A percentile compares a stretch with the other conserved stretches of the same genome.
Evolutionary conservation across 1,140 invertebrate genomes (phyloP).

Genomic region (Akabosia matsudoensis): DNA sequence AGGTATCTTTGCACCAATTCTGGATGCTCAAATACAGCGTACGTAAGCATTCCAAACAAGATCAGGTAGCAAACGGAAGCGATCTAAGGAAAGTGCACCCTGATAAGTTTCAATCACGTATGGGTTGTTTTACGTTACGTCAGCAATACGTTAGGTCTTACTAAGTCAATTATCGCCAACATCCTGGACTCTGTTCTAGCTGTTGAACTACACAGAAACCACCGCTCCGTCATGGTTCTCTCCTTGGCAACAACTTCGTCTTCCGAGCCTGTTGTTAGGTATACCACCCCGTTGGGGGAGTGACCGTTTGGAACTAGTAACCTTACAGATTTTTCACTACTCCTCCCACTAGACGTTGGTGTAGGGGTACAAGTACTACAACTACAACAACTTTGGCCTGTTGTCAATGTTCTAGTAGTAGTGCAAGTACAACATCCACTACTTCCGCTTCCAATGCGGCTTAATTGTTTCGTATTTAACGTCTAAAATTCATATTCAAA

Average conservation of each 20-base stretch:
- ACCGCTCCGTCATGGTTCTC: constrained; percentile 14
- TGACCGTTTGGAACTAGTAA: not conserved
- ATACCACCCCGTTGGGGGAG: too few relatives aligned
- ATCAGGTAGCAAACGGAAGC: constrained; percentile 25
- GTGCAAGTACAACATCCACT: not conserved
- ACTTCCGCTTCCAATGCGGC: constrained; percentile 14
- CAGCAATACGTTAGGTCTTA: not conserved
- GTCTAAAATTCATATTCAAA: not conserved
- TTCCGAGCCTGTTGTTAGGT: too few relatives aligned
- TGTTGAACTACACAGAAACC: constrained; percentile 18
- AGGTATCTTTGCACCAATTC: constrained; percentile 23
- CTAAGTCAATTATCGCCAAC: constrained; percentile 30
- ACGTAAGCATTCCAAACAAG: constrained; percentile 14
- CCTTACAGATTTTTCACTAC: not conserved
- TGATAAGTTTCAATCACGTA: too few relatives aligned
- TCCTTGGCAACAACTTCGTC: too few relatives aligned
- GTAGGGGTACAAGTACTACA: not conserved
- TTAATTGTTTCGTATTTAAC: constrained; percentile 7
- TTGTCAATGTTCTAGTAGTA: not conserved
- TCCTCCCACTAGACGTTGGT: not conserved
- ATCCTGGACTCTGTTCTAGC: constrained; percentile 30
- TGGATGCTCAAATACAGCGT: constrained; percentile 16
- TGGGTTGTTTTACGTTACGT: too few relatives aligned
- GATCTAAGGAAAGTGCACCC: constrained; percentile 10
- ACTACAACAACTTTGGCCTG: not conserved